These are phyloP conservation scores for Leptoteleia sp. DNA, from an alignment of 1,140 invertebrate species.

Conservation along the genomic window DNA sequence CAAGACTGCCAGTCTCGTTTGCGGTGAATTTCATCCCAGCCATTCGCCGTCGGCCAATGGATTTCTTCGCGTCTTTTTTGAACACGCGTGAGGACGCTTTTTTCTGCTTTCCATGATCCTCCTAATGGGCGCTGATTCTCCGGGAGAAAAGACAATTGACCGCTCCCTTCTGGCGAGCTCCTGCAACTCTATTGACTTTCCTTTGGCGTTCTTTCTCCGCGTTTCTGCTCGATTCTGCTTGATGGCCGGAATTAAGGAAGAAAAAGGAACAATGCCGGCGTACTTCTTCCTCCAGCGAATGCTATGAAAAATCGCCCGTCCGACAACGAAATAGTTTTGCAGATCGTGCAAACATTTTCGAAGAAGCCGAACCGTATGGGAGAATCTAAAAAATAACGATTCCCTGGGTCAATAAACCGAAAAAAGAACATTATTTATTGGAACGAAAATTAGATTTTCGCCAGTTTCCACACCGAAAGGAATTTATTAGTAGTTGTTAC, in stretches of 20 bases:
- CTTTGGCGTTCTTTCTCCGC: conserved; percentile 46
- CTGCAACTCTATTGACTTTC: conserved; percentile 67
- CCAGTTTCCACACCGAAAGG: no score
- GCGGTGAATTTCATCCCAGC: conserved; percentile 41
- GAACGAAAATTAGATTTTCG: no score
- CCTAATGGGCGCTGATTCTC: conserved; percentile 69
- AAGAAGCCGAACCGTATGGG: not conserved
- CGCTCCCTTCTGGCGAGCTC: conserved; percentile 39
- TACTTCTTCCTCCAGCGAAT: conserved; percentile 30
- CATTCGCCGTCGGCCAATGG: conserved; percentile 36
- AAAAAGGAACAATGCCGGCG: conserved; percentile 50
- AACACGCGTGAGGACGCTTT: conserved; percentile 38
- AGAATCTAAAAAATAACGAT: no score
- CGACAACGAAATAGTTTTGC: conserved; percentile 27
- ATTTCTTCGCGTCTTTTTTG: conserved; percentile 20
- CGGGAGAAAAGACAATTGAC: conserved; percentile 69
- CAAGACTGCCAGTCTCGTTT: conserved; percentile 42
- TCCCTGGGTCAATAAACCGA: no score
- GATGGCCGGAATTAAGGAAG: conserved; percentile 51
- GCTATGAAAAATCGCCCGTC: conserved; percentile 49
- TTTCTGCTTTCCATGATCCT: conserved; percentile 56
- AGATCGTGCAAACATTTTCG: conserved; percentile 15
- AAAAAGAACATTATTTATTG: no score
- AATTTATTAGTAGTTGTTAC: no score
- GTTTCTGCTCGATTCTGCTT: conserved; percentile 57